Evolutionary conservation across 2,797 vertebrate genomes (phyloP).

Genomic region (Fistularia commersonii): DNA sequence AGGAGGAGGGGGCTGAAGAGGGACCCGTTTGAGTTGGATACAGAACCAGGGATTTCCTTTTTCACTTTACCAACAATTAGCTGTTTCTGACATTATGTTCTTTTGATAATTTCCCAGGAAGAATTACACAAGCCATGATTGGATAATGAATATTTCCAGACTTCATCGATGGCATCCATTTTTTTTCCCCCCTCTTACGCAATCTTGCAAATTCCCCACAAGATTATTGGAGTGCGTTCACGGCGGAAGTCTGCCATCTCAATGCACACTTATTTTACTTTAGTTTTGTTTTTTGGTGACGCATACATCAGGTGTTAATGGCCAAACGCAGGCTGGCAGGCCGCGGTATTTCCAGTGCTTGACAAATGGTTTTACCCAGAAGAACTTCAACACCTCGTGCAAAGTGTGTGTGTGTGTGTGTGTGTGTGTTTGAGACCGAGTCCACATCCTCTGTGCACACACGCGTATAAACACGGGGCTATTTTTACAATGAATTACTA

Average conservation of each 20-base stretch:
- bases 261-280: background rate
- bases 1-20: too few relatives aligned
- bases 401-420: conserved; percentile 20
- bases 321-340: conserved; percentile 92
- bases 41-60: too few relatives aligned
- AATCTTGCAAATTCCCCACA: too few relatives aligned
- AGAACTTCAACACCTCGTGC: conserved; percentile 64
- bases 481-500: conserved; percentile 52
- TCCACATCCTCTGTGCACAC: too few relatives aligned
- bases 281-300: conserved; percentile 83
- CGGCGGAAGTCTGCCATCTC: background rate
- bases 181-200: background rate
- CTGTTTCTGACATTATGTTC: too few relatives aligned
- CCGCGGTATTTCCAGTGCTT: conserved; percentile 88
- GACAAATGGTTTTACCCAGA: conserved; percentile 88
- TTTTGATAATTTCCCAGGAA: background rate
- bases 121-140: background rate
- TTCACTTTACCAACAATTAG: too few relatives aligned
- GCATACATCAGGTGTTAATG: conserved; percentile 94
- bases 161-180: background rate
- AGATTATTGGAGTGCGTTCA: too few relatives aligned
- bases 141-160: background rate
- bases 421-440: too few relatives aligned
- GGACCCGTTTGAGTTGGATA: too few relatives aligned
- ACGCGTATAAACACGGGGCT: conserved; percentile 33